These are phyloP conservation scores for Thecocarcelia acutangulata DNA, from an alignment of 2,888 invertebrate species.

Conservation along the genomic window DNA sequence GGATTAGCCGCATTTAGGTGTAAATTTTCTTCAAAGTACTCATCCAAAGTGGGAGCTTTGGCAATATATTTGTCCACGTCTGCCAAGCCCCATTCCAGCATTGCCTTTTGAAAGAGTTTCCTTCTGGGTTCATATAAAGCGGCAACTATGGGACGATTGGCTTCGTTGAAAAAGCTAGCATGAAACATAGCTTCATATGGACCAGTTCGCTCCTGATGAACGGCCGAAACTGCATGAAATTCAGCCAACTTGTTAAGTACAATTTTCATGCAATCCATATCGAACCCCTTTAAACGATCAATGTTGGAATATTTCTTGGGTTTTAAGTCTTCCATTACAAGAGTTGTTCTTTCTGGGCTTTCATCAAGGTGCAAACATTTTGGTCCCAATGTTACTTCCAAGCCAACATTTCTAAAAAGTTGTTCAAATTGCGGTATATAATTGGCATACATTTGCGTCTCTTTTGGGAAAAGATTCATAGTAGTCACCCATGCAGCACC, in stretches of 20 bases:
- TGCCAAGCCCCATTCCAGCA: conserved; percentile 72
- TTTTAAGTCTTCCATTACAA: conserved; percentile 77
- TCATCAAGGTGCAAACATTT: conserved; percentile 73
- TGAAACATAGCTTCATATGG: conserved; percentile 69
- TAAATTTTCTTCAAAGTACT: conserved; percentile 67
- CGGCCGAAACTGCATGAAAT: conserved; percentile 77
- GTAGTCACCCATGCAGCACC: conserved; percentile 67
- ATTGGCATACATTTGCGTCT: conserved; percentile 74
- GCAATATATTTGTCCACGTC: conserved; percentile 72
- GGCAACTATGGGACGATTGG: conserved; percentile 66
- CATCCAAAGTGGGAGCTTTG: conserved; percentile 29
- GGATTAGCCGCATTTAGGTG: conserved; percentile 69
- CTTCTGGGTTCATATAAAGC: conserved; percentile 52
- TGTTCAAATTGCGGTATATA: conserved; percentile 74
- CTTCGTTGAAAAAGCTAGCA: conserved; percentile 64
- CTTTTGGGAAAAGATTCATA: conserved; percentile 77
- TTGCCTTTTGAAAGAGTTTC: conserved; percentile 63
- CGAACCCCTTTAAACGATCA: conserved; percentile 76
- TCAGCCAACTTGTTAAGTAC: conserved; percentile 76
- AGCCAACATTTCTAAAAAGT: conserved; percentile 74
- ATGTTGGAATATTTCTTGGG: conserved; percentile 72
- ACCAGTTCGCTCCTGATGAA: conserved; percentile 72
- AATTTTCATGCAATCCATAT: conserved; percentile 74
- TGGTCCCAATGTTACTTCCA: conserved; percentile 73
- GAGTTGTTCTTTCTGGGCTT: conserved; percentile 71